These are phyloP conservation scores for Hippopotamus amphibius DNA, from an alignment of 2,113 vertebrate species.

Conservation along the genomic window DNA sequence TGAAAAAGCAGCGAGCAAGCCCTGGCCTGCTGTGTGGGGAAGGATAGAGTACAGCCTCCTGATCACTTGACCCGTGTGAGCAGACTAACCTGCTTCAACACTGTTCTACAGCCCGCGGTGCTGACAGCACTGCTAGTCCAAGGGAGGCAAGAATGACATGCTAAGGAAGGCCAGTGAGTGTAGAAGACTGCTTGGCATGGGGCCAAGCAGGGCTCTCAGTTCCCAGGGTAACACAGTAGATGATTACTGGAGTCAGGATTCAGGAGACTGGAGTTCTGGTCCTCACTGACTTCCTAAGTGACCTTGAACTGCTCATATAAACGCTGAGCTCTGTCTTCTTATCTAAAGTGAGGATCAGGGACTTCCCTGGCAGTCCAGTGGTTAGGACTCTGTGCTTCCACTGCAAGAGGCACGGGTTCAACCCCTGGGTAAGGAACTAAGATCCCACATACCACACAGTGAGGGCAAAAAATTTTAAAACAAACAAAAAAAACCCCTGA, in stretches of 20 bases:
- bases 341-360: neutral
- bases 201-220: neutral
- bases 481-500: too few relatives aligned
- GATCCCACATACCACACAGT: too few relatives aligned
- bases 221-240: neutral
- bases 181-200: neutral
- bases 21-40: neutral
- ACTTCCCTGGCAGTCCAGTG: too few relatives aligned
- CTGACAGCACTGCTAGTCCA: neutral
- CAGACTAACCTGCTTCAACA: neutral
- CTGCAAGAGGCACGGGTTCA: too few relatives aligned
- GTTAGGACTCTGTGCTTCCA: too few relatives aligned
- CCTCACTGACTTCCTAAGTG: neutral
- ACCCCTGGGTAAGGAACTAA: too few relatives aligned
- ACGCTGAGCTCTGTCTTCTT: neutral
- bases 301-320: neutral
- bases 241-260: neutral
- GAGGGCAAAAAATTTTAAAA: too few relatives aligned
- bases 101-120: neutral
- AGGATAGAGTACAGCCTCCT: neutral
- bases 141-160: neutral
- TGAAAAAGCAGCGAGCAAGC: neutral
- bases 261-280: neutral
- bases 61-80: neutral
- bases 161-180: neutral